Conservation (phyloP, 2,888 invertebrate species). For the Pseudococcus jackbeardsleyi region DNA sequence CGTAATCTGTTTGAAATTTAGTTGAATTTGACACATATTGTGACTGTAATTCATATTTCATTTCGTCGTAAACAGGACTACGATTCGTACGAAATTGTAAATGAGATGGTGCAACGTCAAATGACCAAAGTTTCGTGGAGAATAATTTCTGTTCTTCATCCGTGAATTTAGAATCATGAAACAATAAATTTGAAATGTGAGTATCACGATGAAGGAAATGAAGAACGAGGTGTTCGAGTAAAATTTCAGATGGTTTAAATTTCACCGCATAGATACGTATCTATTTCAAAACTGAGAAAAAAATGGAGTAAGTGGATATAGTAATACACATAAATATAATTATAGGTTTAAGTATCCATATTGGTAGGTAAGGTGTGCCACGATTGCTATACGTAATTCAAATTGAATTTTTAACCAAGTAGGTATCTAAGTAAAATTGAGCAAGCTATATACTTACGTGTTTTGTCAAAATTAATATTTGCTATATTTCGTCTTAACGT, state of each 20-base stretch:
- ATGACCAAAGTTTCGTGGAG: slow-evolving; percentile 45
- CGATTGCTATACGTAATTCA: too few relatives aligned
- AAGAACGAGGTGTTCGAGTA: too few relatives aligned
- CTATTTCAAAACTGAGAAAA: not conserved
- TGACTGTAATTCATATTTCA: not conserved
- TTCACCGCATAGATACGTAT: too few relatives aligned
- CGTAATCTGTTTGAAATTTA: not conserved
- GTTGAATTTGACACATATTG: not conserved
- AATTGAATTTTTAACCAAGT: too few relatives aligned
- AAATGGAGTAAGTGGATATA: not conserved
- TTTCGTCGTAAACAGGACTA: not conserved
- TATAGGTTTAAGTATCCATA: too few relatives aligned
- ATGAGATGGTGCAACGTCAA: slow-evolving; percentile 23
- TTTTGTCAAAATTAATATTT: slow-evolving; percentile 2
- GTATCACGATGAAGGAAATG: too few relatives aligned
- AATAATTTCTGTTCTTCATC: slow-evolving; percentile 30
- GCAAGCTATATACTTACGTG: not conserved
- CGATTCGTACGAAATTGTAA: not conserved
- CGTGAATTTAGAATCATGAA: not conserved
- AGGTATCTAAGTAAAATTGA: too few relatives aligned
- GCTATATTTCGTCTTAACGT: not conserved
- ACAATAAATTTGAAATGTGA: too few relatives aligned
- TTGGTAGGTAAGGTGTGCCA: too few relatives aligned
- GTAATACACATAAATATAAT: not conserved
- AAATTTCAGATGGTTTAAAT: too few relatives aligned